Evolutionary conservation across 2,888 invertebrate genomes (phyloP), one percentile per base, ranked within the genome.

Genomic region (Blastobasis adustella): DNA sequence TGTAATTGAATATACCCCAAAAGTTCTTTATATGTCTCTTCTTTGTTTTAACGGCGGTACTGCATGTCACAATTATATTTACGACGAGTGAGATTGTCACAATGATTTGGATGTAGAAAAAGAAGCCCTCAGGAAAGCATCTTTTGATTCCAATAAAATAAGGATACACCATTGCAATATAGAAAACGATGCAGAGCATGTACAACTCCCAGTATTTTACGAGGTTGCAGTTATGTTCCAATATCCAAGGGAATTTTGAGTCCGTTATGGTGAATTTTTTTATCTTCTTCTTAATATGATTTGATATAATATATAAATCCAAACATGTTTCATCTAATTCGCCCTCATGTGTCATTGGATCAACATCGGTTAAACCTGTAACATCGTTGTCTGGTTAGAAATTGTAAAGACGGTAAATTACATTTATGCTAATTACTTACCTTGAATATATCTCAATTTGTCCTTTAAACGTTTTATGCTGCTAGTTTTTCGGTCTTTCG

Each of bases 401-500:
- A 23, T 23, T 23, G 23, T 23, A 23, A 23, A 23, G 23, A 23
- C 3, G 23, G 23, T 3, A 23, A 23, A 23, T 5, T n/a, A 43
- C 23, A 4, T 41, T 37, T 49, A 45, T 10, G 10, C 0, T 8
- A 40, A 8, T 9, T 9, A 38, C 6, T 49, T 65, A 83, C 86
- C 86, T 78, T 87, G 86, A 55, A 82, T 61, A 55, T 76, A 86
- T 65, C 83, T 70, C 54, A 89, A 62, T 68, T 81, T 85, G 49
- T 87, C 86, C 66, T 89, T 89, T 50, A 89, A 69, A 56, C 85
- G 82, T 67, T 88, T 88, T 36, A 89, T 89, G 53, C 85, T 88
- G 54, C 88, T 89, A 52, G 82, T 82, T 59, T 82, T 83, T 6
- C 77, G 73, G 54, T 82, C 74, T 59, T 82, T 88, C 1, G 89